phyloP scores from a whole-genome alignment of 2,797 vertebrate species.

The Lutjanus campechanus region DNA sequence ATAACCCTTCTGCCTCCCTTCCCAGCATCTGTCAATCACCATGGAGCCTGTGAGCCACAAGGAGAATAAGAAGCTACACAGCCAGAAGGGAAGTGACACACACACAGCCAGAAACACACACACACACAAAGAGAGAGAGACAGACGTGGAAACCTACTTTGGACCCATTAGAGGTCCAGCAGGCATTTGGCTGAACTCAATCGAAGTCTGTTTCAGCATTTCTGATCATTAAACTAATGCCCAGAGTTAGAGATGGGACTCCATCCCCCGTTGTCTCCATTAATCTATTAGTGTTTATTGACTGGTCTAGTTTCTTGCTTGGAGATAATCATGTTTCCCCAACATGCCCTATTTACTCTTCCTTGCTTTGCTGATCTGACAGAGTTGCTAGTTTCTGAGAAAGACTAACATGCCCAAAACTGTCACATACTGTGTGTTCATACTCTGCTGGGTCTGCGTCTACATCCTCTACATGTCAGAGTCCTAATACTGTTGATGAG shows the following conservation, averaged over 20 bases:
- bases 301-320: conserved; percentile 73
- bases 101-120: conserved; percentile 24
- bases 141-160: conserved; percentile 33
- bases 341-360: conserved; percentile 58
- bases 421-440: conserved; percentile 38
- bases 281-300: conserved; percentile 79
- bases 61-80: conserved; percentile 43
- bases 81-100: conserved; percentile 47
- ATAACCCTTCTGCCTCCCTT: conserved; percentile 74
- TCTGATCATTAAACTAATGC: conserved; percentile 80
- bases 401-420: conserved; percentile 54
- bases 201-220: conserved; percentile 75
- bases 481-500: conserved; percentile 36
- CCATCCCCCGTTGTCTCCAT: conserved; percentile 64
- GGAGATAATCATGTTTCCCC: conserved; percentile 78
- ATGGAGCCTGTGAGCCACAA: conserved; percentile 45
- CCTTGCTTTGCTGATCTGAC: conserved; percentile 72
- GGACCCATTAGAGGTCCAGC: conserved; percentile 55
- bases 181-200: conserved; percentile 50
- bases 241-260: conserved; percentile 70
- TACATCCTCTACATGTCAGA: conserved; percentile 7
- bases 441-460: conserved; percentile 29
- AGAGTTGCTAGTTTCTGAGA: conserved; percentile 63
- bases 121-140: conserved; percentile 17
- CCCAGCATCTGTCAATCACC: conserved; percentile 75